phyloP scores from a whole-genome alignment of 2,888 invertebrate genomes.

The Horisme vitalbata region DNA sequence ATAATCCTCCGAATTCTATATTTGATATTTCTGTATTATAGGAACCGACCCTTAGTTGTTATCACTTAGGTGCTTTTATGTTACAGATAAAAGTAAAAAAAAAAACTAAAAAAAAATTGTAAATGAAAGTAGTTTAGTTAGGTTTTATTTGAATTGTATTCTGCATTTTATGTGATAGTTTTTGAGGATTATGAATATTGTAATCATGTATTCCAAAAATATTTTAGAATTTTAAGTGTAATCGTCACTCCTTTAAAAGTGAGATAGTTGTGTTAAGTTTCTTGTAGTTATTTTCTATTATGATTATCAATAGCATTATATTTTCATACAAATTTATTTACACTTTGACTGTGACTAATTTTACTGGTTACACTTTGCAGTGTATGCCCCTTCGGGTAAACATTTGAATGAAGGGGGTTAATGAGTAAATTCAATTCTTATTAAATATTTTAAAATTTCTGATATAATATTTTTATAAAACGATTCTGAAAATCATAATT shows the following conservation, averaged over 20 bases:
- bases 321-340: conserved; percentile 13
- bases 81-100: conserved; percentile 29
- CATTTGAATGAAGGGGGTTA: too few relatives aligned
- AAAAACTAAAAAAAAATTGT: conserved; percentile 23
- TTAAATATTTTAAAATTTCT: too few relatives aligned
- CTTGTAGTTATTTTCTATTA: conserved; percentile 3
- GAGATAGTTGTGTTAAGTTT: conserved; percentile 8
- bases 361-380: too few relatives aligned
- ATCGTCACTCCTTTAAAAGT: neutral
- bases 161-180: conserved; percentile 25
- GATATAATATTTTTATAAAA: too few relatives aligned
- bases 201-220: conserved; percentile 23
- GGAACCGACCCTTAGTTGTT: too few relatives aligned
- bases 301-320: conserved; percentile 6
- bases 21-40: too few relatives aligned
- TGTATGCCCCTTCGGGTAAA: too few relatives aligned
- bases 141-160: conserved; percentile 31
- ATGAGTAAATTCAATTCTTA: too few relatives aligned
- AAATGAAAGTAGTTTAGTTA: conserved; percentile 24
- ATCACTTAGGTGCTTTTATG: conserved; percentile 50
- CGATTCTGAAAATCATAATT: too few relatives aligned
- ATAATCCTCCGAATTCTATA: too few relatives aligned
- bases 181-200: conserved; percentile 13
- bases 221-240: conserved; percentile 16
- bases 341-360: too few relatives aligned